Evolutionary conservation across 2,113 vertebrate genomes (phyloP).

Genomic region (Trochalopteron elliotii): DNA sequence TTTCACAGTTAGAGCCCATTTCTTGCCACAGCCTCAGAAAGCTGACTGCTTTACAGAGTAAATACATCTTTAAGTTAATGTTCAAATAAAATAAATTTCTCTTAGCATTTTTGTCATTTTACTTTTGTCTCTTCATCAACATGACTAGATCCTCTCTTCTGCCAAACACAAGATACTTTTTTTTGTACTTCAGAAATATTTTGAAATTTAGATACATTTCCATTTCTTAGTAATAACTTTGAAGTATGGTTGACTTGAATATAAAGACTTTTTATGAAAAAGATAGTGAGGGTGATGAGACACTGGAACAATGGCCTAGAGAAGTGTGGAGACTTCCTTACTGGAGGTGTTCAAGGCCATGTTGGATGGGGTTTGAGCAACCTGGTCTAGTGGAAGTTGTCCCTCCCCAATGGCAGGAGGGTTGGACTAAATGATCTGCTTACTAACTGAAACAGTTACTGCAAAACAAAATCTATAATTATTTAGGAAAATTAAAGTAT

Average conservation of each 20-base stretch:
- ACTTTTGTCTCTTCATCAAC: not conserved
- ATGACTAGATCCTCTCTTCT: not conserved
- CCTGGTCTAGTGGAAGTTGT: not conserved
- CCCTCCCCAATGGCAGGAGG: not conserved
- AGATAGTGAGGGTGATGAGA: not conserved
- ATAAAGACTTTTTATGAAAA: not conserved
- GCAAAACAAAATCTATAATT: not conserved
- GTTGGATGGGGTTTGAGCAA: not conserved
- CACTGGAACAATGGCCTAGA: no score
- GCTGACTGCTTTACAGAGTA: not conserved
- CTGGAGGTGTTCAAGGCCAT: not conserved
- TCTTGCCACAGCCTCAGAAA: not conserved
- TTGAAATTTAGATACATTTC: not conserved
- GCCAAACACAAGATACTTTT: not conserved
- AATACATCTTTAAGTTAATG: not conserved
- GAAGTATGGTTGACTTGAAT: not conserved
- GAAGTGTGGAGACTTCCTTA: not conserved
- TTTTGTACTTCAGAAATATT: not conserved
- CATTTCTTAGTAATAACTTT: not conserved
- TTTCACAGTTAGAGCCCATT: not conserved
- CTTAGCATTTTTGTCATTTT: not conserved
- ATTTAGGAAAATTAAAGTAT: not conserved
- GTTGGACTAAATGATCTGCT: not conserved
- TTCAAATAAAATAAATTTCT: not conserved
- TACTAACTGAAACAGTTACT: not conserved